Conservation (phyloP, 2,797 vertebrate species). For the Gadopsis marmoratus region DNA sequence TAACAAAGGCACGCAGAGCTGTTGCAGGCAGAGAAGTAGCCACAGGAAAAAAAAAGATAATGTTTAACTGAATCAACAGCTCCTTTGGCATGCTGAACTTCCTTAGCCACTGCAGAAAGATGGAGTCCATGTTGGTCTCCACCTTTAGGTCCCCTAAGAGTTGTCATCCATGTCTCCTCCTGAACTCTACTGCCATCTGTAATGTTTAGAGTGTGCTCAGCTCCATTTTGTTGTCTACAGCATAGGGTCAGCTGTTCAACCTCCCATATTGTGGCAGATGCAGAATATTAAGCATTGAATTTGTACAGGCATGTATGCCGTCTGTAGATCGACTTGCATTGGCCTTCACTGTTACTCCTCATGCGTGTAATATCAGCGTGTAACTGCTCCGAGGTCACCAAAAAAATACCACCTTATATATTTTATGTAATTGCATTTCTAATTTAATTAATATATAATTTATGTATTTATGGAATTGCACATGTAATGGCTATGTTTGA, state of each 20-base stretch:
- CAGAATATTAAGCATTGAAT: slow-evolving; percentile 56
- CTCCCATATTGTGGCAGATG: slow-evolving; percentile 34
- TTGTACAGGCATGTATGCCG: slow-evolving; percentile 15
- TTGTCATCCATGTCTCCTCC: slow-evolving; percentile 18
- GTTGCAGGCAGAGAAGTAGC: not conserved
- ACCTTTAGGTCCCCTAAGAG: slow-evolving; percentile 7
- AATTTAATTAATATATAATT: slow-evolving; percentile 33
- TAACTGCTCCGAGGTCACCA: not conserved
- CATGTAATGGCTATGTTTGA: slow-evolving; percentile 44
- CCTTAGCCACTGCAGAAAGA: slow-evolving; percentile 1
- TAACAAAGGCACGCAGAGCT: not conserved
- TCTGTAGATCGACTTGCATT: slow-evolving; percentile 1
- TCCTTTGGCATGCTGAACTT: not conserved
- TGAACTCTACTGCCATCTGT: slow-evolving; percentile 44
- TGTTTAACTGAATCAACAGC: not conserved
- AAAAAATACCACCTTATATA: slow-evolving; percentile 16
- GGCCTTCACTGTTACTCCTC: not conserved
- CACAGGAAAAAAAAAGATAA: not conserved
- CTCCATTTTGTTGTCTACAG: slow-evolving; percentile 50
- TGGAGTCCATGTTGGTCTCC: not conserved
- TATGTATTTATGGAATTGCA: slow-evolving; percentile 40
- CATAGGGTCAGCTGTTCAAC: slow-evolving; percentile 49
- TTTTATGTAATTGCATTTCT: slow-evolving; percentile 51
- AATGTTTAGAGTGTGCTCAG: slow-evolving; percentile 44
- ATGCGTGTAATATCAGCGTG: not conserved